Conservation (phyloP, 2,797 vertebrate genomes). For the Lepus oiostolus region DNA sequence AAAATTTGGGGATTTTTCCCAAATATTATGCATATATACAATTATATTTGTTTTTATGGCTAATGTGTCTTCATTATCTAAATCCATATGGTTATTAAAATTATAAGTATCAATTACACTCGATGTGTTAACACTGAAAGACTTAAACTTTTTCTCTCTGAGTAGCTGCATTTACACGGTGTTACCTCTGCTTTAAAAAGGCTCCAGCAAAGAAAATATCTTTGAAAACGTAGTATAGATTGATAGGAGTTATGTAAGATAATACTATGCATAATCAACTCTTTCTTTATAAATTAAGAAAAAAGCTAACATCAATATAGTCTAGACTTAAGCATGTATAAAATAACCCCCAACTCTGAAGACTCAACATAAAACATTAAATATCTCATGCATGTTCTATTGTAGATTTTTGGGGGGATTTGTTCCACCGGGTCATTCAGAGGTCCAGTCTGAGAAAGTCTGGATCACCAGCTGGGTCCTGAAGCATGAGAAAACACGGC, state of each 20-base stretch:
- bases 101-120: constrained; percentile 10
- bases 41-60: constrained; percentile 21
- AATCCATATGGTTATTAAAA: constrained; percentile 5
- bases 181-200: neutral
- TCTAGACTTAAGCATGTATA: neutral
- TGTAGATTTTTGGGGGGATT: neutral
- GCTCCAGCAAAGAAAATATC: neutral
- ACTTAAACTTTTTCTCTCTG: neutral
- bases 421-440: neutral
- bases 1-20: neutral
- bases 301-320: neutral
- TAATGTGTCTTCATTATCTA: neutral
- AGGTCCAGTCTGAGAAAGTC: neutral
- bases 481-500: neutral
- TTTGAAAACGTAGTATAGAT: neutral
- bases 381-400: neutral
- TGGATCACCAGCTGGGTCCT: neutral
- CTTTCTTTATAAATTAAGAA: neutral
- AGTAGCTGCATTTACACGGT: neutral
- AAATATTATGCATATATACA: neutral
- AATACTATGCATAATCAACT: neutral
- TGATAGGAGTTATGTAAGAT: neutral
- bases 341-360: neutral
- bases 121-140: neutral
- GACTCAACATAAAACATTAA: neutral